A percentile compares a stretch with the other conserved stretches of the same genome.
Conservation (phyloP, 2,888 invertebrate genomes). For the Amphipyra berbera region DNA sequence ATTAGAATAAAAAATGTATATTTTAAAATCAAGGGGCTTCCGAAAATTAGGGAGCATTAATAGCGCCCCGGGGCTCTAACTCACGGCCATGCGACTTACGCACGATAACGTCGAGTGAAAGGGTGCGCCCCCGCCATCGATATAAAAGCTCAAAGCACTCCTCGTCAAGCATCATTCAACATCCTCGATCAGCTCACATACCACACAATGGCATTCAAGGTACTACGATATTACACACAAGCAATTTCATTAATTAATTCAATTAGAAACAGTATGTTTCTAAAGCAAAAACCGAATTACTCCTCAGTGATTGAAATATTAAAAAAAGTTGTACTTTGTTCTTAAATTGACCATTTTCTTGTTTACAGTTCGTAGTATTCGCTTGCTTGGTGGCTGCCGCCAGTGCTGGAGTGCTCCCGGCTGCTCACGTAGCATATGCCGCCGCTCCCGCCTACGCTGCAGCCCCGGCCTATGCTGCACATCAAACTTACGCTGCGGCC, state of each 20-base stretch:
- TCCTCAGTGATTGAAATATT: slow-evolving; percentile 3
- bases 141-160: slow-evolving; percentile 83
- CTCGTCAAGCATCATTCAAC: slow-evolving; percentile 82
- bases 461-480: slow-evolving; percentile 61
- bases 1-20: slow-evolving; percentile 19
- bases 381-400: slow-evolving; percentile 79
- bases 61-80: slow-evolving; percentile 74
- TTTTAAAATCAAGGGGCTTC: slow-evolving; percentile 36
- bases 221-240: slow-evolving; percentile 56
- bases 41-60: slow-evolving; percentile 60
- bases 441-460: slow-evolving; percentile 63
- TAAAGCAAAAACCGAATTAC: neutral
- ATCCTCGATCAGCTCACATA: slow-evolving; percentile 75
- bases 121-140: slow-evolving; percentile 80
- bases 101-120: slow-evolving; percentile 77
- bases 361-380: slow-evolving; percentile 79
- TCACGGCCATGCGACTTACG: slow-evolving; percentile 77
- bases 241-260: neutral
- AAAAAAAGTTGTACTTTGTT: neutral
- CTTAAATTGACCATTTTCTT: slow-evolving; percentile 40
- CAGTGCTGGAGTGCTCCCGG: slow-evolving; percentile 77
- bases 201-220: slow-evolving; percentile 87
- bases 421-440: slow-evolving; percentile 70
- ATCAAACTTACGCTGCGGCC: slow-evolving; percentile 57
- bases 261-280: neutral